Evolutionary conservation across 2,113 vertebrate genomes (phyloP), one percentile per base, ranked within the genome.

Genomic region (Dinomys branickii): DNA sequence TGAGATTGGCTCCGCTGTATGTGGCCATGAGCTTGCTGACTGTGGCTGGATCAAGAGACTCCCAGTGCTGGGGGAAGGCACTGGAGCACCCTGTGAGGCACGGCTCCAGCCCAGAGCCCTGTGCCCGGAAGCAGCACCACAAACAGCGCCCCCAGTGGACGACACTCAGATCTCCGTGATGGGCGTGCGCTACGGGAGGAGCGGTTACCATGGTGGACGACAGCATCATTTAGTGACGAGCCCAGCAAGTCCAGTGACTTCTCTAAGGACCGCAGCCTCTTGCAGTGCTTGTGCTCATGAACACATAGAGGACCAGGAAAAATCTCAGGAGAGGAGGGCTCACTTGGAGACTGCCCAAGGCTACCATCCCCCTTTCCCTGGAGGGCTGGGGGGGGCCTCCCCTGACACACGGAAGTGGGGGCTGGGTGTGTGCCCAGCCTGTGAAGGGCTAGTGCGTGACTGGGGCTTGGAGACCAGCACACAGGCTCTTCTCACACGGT

Each of bases 131-230:
- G 47, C 33, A 52, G 24, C n/a, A 12, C 44, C 17, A 12, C 41
- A 52, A 47, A 83, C 20, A 1, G 35, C 28, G 22, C 54, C 14
- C 50, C 54, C 28, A 4, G 0, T 3, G 75, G 83, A 22, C 5
- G 0, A 16, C 16, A 5, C 59, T 63, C 38, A 41, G 47, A 38
- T 20, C n/a, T 35, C 50, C 10, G 1, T 8, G 63, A 9, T 0
- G 24, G 9, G 38, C 3, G 4, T 0, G 44, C 13, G 71, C 52
- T 0, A 1, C 1, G 12, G 90, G 58, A 0, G 9, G 17, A 54
- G 30, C 20, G 7, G 38, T 44, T 26, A 50, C 0, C 7, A 13
- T 22, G 10, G 35, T 6, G 13, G 33, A 2, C 3, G n/a, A 26
- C 4, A 75, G 7, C 30, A 2, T 2, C 11, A 6, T 52, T 30